These are phyloP conservation scores for Cynopterus sphinx DNA, from an alignment of 2,797 vertebrate species.

Conservation along the genomic window DNA sequence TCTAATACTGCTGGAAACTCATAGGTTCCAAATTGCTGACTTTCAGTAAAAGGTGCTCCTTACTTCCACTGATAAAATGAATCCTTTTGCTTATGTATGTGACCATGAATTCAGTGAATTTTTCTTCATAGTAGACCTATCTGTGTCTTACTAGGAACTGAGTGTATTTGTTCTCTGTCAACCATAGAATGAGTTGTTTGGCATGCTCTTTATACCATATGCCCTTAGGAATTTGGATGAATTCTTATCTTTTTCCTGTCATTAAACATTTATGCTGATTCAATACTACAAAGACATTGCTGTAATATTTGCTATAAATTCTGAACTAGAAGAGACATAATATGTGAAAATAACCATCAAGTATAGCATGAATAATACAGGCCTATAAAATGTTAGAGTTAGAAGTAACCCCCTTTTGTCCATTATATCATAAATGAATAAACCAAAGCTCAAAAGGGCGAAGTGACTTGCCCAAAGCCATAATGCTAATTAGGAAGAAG, in stretches of 20 bases:
- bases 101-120: not conserved
- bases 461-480: not conserved
- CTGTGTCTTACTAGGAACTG: not conserved
- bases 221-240: not conserved
- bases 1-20: not conserved
- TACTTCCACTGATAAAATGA: not conserved
- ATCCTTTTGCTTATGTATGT: not conserved
- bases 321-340: not conserved
- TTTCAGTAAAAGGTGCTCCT: not conserved
- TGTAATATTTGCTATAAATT: not conserved
- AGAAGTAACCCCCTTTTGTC: not conserved
- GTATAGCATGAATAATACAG: not conserved
- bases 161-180: not conserved
- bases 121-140: not conserved
- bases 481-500: not conserved
- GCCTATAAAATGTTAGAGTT: not conserved
- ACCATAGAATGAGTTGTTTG: not conserved
- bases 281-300: not conserved
- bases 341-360: not conserved
- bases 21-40: not conserved
- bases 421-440: not conserved
- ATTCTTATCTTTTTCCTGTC: not conserved
- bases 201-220: not conserved
- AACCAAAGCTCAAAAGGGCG: not conserved
- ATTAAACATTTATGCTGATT: not conserved